Conservation (phyloP, 2,888 invertebrate genomes). For the Drosophila diplacantha region DNA sequence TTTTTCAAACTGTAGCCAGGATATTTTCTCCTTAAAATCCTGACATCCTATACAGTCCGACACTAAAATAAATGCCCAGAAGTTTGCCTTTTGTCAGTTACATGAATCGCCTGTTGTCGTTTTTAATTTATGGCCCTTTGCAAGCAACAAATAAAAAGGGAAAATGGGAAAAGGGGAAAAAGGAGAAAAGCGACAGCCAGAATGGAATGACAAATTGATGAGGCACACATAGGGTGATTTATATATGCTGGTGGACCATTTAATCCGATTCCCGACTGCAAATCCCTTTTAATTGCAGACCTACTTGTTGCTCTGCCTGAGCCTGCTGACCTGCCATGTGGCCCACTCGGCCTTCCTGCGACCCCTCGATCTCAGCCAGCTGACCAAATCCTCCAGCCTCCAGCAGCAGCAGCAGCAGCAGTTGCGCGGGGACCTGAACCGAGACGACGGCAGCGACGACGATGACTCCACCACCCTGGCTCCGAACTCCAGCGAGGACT, state of each 20-base stretch:
- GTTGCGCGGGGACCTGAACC: slow-evolving; percentile 43
- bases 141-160: slow-evolving; percentile 21
- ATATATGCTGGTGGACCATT: slow-evolving; percentile 16
- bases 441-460: slow-evolving; percentile 42
- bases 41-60: slow-evolving; percentile 24
- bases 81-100: slow-evolving; percentile 20
- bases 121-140: slow-evolving; percentile 32
- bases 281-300: slow-evolving; percentile 41
- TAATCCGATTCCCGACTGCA: slow-evolving; percentile 9
- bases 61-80: slow-evolving; percentile 11
- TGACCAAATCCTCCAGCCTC: slow-evolving; percentile 54
- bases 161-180: background rate
- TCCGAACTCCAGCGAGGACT: slow-evolving; percentile 77
- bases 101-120: slow-evolving; percentile 19
- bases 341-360: slow-evolving; percentile 66
- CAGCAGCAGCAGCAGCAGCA: slow-evolving; percentile 45
- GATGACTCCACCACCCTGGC: slow-evolving; percentile 56
- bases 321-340: slow-evolving; percentile 63
- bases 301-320: slow-evolving; percentile 67
- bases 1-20: background rate
- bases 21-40: background rate
- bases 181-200: background rate
- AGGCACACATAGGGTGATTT: slow-evolving; percentile 45
- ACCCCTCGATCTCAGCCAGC: slow-evolving; percentile 67
- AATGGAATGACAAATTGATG: slow-evolving; percentile 53